A percentile compares a stretch with the other conserved stretches of the same genome.
phyloP scores from a whole-genome alignment of 2,888 invertebrate species.

The Ormyrus rosae region DNA sequence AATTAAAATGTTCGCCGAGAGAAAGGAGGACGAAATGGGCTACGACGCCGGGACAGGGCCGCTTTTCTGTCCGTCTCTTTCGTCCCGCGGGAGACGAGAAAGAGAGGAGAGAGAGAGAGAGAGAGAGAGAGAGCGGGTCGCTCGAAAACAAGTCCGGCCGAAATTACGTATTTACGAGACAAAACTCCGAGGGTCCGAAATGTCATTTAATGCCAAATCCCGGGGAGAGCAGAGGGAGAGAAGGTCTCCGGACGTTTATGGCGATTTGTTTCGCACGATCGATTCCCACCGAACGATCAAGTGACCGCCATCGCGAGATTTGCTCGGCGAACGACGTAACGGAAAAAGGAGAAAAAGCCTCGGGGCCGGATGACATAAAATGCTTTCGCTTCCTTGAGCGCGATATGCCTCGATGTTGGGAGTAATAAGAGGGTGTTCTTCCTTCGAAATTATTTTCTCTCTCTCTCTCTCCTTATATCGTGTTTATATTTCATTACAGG shows the following conservation, averaged over 20 bases:
- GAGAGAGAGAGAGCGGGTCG: slow-evolving; percentile 18
- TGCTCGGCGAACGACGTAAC: slow-evolving; percentile 30
- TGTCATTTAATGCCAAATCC: slow-evolving; percentile 53
- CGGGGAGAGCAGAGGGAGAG: slow-evolving; percentile 1
- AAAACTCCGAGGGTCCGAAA: slow-evolving; percentile 36
- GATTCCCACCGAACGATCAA: slow-evolving; percentile 39
- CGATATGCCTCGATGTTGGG: background rate
- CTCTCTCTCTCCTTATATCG: background rate
- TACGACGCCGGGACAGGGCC: slow-evolving; percentile 26
- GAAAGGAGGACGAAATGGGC: slow-evolving; percentile 45
- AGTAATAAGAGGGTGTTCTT: slow-evolving; percentile 35
- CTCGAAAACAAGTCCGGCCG: slow-evolving; percentile 46
- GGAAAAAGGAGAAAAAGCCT: background rate
- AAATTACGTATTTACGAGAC: slow-evolving; percentile 56
- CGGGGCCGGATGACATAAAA: slow-evolving; percentile 25
- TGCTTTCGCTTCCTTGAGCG: slow-evolving; percentile 22
- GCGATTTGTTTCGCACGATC: slow-evolving; percentile 58
- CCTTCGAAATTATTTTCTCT: slow-evolving; percentile 21
- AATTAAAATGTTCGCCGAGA: slow-evolving; percentile 52
- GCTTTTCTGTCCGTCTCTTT: background rate
- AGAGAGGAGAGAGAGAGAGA: slow-evolving; percentile 6
- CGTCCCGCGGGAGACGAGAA: slow-evolving; percentile 32
- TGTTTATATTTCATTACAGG: too few relatives aligned
- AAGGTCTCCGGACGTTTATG: slow-evolving; percentile 16
- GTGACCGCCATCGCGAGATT: slow-evolving; percentile 25